Conservation (phyloP, 2,797 vertebrate genomes). For the Epinephelus awoara region DNA sequence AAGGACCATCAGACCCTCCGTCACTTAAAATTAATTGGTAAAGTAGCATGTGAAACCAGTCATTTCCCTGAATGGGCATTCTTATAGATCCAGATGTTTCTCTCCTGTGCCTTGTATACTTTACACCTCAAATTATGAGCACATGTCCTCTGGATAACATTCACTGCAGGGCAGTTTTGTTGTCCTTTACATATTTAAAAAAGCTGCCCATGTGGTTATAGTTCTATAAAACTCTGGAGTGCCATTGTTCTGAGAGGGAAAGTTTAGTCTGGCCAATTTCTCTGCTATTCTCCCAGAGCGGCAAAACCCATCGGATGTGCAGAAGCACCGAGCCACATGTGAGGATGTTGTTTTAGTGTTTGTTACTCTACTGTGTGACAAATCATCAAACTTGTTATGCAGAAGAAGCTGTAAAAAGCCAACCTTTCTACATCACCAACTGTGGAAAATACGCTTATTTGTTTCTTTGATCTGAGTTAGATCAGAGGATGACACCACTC, state of each 20-base stretch:
- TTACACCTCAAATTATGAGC: constrained; percentile 24
- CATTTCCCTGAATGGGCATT: constrained; percentile 23
- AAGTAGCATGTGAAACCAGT: constrained; percentile 39
- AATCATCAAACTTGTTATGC: constrained; percentile 28
- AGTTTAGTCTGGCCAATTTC: constrained; percentile 51
- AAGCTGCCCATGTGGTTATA: constrained; percentile 46
- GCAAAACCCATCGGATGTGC: constrained; percentile 31
- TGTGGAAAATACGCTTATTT: no score
- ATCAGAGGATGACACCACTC: no score
- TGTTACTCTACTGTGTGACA: constrained; percentile 23
- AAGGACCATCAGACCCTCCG: not conserved
- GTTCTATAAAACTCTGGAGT: constrained; percentile 40
- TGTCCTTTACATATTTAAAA: constrained; percentile 41
- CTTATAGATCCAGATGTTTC: constrained; percentile 22
- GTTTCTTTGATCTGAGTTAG: no score
- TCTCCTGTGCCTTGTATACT: constrained; percentile 10
- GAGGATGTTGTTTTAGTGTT: constrained; percentile 14
- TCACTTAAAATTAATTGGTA: constrained; percentile 21
- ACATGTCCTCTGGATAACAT: constrained; percentile 26
- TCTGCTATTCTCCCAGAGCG: constrained; percentile 28
- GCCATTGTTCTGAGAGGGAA: constrained; percentile 57
- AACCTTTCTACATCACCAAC: no score
- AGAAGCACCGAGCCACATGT: constrained; percentile 39
- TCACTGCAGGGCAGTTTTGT: constrained; percentile 28
- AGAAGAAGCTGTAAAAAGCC: not conserved